Conservation (phyloP, 2,113 vertebrate species). For the Dicerorhinus sumatrensis region DNA sequence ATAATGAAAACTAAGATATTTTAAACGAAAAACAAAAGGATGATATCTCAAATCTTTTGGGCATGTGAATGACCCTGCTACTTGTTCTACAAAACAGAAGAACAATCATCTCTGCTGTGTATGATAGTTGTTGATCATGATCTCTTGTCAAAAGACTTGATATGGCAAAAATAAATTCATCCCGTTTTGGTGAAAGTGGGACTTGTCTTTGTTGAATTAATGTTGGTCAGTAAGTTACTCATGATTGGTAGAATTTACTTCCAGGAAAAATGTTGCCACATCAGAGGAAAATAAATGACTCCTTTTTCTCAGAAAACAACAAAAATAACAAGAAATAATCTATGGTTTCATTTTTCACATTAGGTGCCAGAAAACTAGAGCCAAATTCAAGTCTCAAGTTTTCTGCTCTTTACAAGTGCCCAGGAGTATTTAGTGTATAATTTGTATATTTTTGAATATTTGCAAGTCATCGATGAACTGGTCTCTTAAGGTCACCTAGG, state of each 20-base stretch:
- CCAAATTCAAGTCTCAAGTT: neutral
- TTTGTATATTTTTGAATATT: neutral
- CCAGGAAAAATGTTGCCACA: neutral
- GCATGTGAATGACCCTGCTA: neutral
- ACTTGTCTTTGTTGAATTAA: neutral
- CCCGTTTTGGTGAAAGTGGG: neutral
- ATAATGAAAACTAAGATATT: neutral
- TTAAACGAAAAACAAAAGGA: neutral
- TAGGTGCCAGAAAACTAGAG: neutral
- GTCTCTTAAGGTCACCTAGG: neutral
- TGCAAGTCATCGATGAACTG: neutral
- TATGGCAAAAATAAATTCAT: neutral
- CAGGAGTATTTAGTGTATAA: neutral
- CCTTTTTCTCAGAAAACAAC: neutral
- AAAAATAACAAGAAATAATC: neutral
- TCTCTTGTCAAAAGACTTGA: neutral
- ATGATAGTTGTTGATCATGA: neutral
- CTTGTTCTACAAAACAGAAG: neutral
- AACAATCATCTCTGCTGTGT: neutral
- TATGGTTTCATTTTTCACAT: neutral
- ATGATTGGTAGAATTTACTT: neutral
- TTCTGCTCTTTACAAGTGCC: neutral
- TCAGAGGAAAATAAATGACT: neutral
- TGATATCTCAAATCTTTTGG: neutral
- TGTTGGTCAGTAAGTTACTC: neutral